phyloP scores from a whole-genome alignment of 2,797 vertebrate species.

The Gymnothorax javanicus region DNA sequence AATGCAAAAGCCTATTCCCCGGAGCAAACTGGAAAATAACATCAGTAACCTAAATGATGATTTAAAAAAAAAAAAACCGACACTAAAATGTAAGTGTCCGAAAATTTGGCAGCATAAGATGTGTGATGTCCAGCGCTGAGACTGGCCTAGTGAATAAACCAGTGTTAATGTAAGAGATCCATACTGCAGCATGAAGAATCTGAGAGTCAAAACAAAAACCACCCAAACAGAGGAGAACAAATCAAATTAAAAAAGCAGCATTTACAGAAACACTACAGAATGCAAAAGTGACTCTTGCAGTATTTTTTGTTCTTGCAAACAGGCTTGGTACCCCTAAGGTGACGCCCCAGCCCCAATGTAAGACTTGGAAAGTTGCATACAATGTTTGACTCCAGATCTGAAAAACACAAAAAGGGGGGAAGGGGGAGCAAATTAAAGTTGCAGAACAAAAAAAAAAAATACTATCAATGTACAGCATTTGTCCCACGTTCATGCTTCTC shows the following conservation, averaged over 20 bases:
- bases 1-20: conserved; percentile 18
- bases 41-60: neutral
- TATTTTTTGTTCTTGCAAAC: conserved; percentile 88
- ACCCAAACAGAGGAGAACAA: conserved; percentile 58
- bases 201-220: conserved; percentile 29
- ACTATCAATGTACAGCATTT: neutral
- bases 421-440: neutral
- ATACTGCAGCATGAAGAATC: conserved; percentile 45
- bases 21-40: conserved; percentile 23
- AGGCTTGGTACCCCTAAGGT: conserved; percentile 82
- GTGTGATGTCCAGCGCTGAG: conserved; percentile 45
- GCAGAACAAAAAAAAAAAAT: neutral
- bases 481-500: neutral
- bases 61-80: conserved; percentile 10
- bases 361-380: conserved; percentile 99
- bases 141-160: conserved; percentile 48
- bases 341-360: conserved; percentile 84
- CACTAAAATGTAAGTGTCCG: conserved; percentile 15
- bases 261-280: conserved; percentile 89
- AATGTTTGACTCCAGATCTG: conserved; percentile 92
- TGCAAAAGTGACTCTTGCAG: conserved; percentile 97
- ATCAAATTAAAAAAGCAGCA: conserved; percentile 83
- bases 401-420: conserved; percentile 34
- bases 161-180: conserved; percentile 51
- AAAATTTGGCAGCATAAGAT: conserved; percentile 33